Percentiles rank a stretch among this genome's conserved stretches.
These are phyloP conservation scores for Dasyornis broadbenti DNA, from an alignment of 2,113 vertebrate genomes.

Conservation along the genomic window DNA sequence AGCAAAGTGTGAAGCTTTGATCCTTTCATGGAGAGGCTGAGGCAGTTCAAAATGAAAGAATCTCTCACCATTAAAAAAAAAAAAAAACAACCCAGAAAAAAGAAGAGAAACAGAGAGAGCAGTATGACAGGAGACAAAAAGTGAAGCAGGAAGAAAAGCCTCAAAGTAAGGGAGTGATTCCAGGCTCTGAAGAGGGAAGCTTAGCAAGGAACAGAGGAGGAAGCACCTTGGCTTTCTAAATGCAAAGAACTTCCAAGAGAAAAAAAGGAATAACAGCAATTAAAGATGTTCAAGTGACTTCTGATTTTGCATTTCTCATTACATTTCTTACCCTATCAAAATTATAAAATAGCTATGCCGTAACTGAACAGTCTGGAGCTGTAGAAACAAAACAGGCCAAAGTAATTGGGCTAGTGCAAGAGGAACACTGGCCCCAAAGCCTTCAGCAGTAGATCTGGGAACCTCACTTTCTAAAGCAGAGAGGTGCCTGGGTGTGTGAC, in stretches of 20 bases:
- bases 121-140: constrained; percentile 8
- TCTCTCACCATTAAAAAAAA: constrained; percentile 2
- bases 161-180: not conserved
- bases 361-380: not conserved
- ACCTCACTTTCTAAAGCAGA: not conserved
- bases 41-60: constrained; percentile 18
- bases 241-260: not conserved
- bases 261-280: not conserved
- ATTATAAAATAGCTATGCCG: not conserved
- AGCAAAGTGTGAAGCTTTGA: constrained; percentile 38
- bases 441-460: not conserved
- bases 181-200: not conserved
- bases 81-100: too few species aligned
- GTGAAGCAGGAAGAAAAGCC: not conserved
- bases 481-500: not conserved
- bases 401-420: not conserved
- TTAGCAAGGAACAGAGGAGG: not conserved
- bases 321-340: not conserved
- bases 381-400: not conserved
- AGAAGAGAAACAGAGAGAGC: not conserved
- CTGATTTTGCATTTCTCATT: not conserved
- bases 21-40: not conserved
- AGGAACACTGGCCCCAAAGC: not conserved
- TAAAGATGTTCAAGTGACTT: not conserved
- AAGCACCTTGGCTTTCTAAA: not conserved